Evolutionary conservation across 2,797 vertebrate species (phyloP).

Genomic region (Peromyscus attwateri): DNA sequence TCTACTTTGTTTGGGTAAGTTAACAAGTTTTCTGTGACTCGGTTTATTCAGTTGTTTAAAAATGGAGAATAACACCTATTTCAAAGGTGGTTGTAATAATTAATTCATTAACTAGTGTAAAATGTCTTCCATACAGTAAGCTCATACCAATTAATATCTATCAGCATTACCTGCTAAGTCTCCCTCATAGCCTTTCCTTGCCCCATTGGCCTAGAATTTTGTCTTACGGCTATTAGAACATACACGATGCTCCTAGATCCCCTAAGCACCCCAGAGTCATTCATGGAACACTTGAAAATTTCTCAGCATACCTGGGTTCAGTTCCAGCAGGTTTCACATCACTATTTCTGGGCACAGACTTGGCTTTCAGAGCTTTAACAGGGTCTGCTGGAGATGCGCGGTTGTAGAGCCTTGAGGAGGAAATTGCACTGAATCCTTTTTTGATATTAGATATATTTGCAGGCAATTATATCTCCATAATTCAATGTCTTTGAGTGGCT

Average conservation of each 20-base stretch:
- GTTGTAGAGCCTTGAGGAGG: background rate
- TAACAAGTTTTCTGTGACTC: background rate
- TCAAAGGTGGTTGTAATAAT: background rate
- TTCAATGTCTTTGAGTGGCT: background rate
- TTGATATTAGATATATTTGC: constrained; percentile 7
- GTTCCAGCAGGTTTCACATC: background rate
- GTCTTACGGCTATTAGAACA: background rate
- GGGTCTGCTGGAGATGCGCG: background rate
- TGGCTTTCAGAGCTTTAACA: background rate
- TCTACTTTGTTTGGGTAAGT: background rate
- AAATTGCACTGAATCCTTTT: background rate
- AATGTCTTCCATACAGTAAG: background rate
- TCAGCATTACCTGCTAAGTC: background rate
- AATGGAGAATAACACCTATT: background rate
- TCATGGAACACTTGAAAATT: background rate
- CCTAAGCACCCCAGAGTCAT: background rate
- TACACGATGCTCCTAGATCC: background rate
- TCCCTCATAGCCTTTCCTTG: background rate
- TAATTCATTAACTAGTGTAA: background rate
- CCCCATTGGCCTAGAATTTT: background rate
- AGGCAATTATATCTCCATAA: background rate
- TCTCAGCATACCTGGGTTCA: background rate
- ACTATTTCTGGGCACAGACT: background rate
- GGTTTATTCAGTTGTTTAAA: background rate
- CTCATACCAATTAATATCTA: background rate